Percentiles rank a stretch among this genome's conserved stretches.
Conservation (phyloP, 2,888 invertebrate species). For the Piscicola geometra region DNA sequence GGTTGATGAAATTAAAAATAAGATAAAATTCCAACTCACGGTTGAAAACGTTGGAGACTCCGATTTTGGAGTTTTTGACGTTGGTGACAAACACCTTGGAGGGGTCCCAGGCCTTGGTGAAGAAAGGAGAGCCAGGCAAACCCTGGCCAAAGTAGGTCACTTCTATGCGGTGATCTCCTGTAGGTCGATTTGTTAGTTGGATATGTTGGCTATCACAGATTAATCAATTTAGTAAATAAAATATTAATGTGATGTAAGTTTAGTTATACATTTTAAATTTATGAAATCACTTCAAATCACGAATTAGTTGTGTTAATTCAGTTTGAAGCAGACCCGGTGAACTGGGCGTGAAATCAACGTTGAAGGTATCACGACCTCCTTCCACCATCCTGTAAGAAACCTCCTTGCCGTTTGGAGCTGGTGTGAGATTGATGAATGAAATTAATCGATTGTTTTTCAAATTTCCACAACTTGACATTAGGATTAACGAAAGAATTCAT, state of each 20-base stretch:
- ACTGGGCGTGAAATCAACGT: constrained; percentile 39
- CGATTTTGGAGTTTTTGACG: constrained; percentile 38
- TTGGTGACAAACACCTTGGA: constrained; percentile 61
- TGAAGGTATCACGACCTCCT: constrained; percentile 23
- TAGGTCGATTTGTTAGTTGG: too few relatives aligned
- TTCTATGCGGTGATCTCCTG: constrained; percentile 52
- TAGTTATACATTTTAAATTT: too few relatives aligned
- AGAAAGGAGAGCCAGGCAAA: constrained; percentile 86
- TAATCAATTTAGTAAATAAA: too few relatives aligned
- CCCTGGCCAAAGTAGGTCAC: constrained; percentile 56
- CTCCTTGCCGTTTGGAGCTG: constrained; percentile 35
- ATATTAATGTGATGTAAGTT: too few relatives aligned
- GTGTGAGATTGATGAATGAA: too few relatives aligned
- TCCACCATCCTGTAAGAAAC: constrained; percentile 26
- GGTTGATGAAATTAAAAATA: neutral
- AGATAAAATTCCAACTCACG: constrained; percentile 36
- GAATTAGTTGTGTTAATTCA: too few relatives aligned
- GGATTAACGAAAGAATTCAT: too few relatives aligned
- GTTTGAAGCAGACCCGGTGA: constrained; percentile 31
- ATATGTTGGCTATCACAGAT: too few relatives aligned
- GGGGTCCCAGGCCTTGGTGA: constrained; percentile 74
- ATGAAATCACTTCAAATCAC: too few relatives aligned
- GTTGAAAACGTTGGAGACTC: constrained; percentile 38
- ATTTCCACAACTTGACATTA: too few relatives aligned
- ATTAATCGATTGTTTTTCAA: too few relatives aligned